Conservation (phyloP, 2,113 vertebrate genomes). For the Eptesicus fuscus region DNA sequence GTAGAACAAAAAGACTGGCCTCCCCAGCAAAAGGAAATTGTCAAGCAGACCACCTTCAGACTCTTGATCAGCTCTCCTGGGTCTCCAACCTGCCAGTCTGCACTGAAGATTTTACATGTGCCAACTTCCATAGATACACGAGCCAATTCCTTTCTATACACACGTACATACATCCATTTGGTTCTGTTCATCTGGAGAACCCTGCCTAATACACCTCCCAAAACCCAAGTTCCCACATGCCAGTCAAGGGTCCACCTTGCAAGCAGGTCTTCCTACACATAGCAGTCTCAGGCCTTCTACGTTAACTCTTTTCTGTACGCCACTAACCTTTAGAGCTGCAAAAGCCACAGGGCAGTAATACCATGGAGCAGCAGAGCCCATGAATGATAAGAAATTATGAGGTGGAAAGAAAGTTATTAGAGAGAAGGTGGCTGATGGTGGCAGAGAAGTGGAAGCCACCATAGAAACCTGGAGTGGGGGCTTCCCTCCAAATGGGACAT, state of each 20-base stretch:
- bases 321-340: background rate
- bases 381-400: background rate
- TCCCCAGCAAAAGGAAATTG: background rate
- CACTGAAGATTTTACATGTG: background rate
- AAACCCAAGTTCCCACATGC: background rate
- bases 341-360: background rate
- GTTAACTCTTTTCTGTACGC: background rate
- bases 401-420: background rate
- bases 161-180: background rate
- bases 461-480: background rate
- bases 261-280: background rate
- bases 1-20: background rate
- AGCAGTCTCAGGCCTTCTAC: background rate
- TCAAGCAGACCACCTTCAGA: background rate
- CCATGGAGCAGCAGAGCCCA: background rate
- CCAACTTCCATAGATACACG: background rate
- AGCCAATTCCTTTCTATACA: background rate
- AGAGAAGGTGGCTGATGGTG: background rate
- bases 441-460: background rate
- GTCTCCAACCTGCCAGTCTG: background rate
- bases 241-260: background rate
- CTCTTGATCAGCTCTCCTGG: background rate
- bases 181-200: background rate
- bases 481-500: background rate
- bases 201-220: background rate